Evolutionary conservation across 2,888 invertebrate species (phyloP).

Genomic region (Drosophila rellima): DNA sequence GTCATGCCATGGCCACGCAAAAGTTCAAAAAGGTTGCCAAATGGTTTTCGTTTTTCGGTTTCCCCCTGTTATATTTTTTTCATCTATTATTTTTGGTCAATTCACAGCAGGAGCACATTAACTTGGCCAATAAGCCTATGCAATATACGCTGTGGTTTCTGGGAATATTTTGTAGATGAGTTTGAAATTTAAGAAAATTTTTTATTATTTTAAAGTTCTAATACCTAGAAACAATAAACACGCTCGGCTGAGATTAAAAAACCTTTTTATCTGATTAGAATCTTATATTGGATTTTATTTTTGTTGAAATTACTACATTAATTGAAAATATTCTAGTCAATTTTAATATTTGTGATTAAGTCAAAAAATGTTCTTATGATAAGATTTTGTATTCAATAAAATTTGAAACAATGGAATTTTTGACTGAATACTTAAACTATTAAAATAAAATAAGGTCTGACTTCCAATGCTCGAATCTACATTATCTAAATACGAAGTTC

Average conservation of each 20-base stretch:
- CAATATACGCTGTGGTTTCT: slow-evolving; percentile 25
- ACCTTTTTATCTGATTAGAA: too few relatives aligned
- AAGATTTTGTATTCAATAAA: too few relatives aligned
- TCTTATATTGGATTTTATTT: background rate
- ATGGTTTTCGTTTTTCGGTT: slow-evolving; percentile 49
- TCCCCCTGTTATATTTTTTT: slow-evolving; percentile 24
- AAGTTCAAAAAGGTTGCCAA: slow-evolving; percentile 73
- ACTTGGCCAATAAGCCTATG: slow-evolving; percentile 18
- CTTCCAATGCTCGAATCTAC: too few relatives aligned
- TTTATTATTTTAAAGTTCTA: background rate
- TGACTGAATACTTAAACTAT: too few relatives aligned
- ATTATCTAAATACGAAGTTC: too few relatives aligned
- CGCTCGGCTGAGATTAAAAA: too few relatives aligned
- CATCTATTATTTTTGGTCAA: slow-evolving; percentile 11
- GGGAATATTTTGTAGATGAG: slow-evolving; percentile 13
- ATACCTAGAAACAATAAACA: background rate
- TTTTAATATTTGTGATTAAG: too few relatives aligned
- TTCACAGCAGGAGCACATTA: slow-evolving; percentile 50
- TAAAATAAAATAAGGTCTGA: too few relatives aligned
- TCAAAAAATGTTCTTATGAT: too few relatives aligned
- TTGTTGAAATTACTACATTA: background rate
- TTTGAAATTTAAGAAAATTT: background rate
- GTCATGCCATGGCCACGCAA: slow-evolving; percentile 43
- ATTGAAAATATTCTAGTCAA: too few relatives aligned
- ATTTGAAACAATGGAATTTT: too few relatives aligned